phyloP scores from a whole-genome alignment of 2,113 vertebrate species.

The Sprattus sprattus region DNA sequence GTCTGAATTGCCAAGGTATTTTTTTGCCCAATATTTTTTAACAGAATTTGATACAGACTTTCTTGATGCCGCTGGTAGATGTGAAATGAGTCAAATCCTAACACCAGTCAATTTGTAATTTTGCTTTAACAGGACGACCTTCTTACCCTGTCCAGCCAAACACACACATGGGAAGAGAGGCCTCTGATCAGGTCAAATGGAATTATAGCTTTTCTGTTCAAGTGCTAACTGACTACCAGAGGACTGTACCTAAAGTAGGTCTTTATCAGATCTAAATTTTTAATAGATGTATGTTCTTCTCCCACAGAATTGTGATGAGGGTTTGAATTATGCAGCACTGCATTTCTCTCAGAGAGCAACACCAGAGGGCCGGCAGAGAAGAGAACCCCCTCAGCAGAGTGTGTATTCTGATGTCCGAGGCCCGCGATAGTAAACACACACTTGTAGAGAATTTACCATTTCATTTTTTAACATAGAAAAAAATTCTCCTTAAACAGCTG shows the following conservation, averaged over 20 bases:
- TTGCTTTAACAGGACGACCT: background rate
- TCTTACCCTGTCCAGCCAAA: background rate
- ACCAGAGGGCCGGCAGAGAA: background rate
- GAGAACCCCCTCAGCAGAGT: background rate
- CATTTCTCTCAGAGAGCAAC: background rate
- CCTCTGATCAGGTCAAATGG: background rate
- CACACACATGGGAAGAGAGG: background rate
- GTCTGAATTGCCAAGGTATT: background rate
- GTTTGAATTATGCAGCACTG: background rate
- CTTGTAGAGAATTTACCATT: background rate
- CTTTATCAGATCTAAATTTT: no score
- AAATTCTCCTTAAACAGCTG: no score
- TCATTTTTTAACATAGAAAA: no score
- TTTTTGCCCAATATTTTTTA: no score
- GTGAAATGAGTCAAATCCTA: no score
- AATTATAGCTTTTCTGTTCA: background rate
- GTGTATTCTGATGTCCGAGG: background rate
- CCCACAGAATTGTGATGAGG: background rate
- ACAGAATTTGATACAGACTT: background rate
- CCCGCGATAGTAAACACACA: background rate
- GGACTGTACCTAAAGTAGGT: background rate
- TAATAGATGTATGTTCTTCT: background rate
- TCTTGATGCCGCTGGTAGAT: no score
- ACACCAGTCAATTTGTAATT: no score
- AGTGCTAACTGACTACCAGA: no score